Conservation (phyloP, 2,113 vertebrate genomes). For the Neotoma lepida region DNA sequence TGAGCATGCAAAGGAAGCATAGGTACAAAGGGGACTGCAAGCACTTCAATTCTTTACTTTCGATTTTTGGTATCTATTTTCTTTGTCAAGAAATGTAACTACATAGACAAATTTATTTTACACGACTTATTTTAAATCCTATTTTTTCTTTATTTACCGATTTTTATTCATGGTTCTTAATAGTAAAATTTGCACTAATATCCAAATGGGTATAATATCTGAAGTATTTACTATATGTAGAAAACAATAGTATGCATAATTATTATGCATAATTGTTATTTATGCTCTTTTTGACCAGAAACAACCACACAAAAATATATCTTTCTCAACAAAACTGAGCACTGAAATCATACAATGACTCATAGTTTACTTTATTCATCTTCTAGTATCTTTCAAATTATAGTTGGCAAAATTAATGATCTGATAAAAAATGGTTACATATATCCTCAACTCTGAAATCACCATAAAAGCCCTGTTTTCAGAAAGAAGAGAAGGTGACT, state of each 20-base stretch:
- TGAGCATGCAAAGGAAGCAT: not conserved
- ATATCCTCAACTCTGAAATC: constrained; percentile 1
- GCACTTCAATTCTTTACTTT: not conserved
- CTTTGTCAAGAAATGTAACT: not conserved
- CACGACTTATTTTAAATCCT: not conserved
- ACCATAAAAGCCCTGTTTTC: not conserved
- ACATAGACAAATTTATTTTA: not conserved
- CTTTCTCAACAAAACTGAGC: constrained; percentile 29
- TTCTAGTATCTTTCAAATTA: constrained; percentile 31
- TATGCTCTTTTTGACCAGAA: constrained; percentile 41
- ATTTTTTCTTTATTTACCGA: not conserved
- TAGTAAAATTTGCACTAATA: not conserved
- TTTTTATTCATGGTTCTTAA: not conserved
- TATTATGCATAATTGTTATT: not conserved
- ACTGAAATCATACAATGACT: constrained; percentile 44
- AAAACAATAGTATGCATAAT: not conserved
- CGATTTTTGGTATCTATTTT: not conserved
- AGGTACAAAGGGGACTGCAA: no score
- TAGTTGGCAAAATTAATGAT: constrained; percentile 60
- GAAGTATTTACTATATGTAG: not conserved
- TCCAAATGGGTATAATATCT: not conserved
- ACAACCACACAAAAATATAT: not conserved
- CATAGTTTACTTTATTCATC: constrained; percentile 39
- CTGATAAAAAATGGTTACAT: constrained; percentile 17
- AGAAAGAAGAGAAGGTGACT: not conserved